Evolutionary conservation across 2,888 invertebrate species (phyloP), one percentile per base, ranked within the genome.

Genomic region (Phyto melanocephala): DNA sequence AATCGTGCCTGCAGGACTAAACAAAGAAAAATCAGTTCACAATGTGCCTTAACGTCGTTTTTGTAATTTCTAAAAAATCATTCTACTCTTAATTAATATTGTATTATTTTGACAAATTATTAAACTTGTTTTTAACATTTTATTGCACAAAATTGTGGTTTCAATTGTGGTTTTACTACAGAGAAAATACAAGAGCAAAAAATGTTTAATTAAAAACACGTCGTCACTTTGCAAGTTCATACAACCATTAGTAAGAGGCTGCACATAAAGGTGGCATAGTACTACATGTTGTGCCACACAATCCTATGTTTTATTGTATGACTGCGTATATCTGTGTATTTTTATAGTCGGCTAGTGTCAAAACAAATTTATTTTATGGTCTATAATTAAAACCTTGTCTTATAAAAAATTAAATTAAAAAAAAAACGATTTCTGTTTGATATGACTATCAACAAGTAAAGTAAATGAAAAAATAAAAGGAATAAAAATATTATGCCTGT

Each of bases 361-460:
- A 82, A 82, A 82, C 75, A 82, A 71, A 79, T 82, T 82, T 82
- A 82, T 71, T 76, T 79, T 71, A 82, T 79, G 75, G 82, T 71
- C 75, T 76, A 79, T 82, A 79, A 82, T 82, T 82, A 82, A 82
- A 79, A 76, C 68, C 79, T 79, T 82, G 82, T 79, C 79, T 71
- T 40, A 65, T 76, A 37, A 63, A 40, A 76, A 67, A 40, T 37
- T 70, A 72, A 54, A 22, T 20, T 17, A 1, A 33, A 47, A 50
- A 20, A 37, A 74, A 54, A 65, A 56, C 40, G 40, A 47, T 17
- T 28, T 78, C 40, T 77, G 68, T 62, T 68, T 71, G 71, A 78
- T 78, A 71, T 37, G 71, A 78, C 35, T 71, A 71, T 79, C 72
- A 72, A 80, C 67, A 80, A 80, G 72, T 28, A 67, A 67, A 63